phyloP scores from a whole-genome alignment of 2,797 vertebrate genomes.

The Alcedo quadribrachys region DNA sequence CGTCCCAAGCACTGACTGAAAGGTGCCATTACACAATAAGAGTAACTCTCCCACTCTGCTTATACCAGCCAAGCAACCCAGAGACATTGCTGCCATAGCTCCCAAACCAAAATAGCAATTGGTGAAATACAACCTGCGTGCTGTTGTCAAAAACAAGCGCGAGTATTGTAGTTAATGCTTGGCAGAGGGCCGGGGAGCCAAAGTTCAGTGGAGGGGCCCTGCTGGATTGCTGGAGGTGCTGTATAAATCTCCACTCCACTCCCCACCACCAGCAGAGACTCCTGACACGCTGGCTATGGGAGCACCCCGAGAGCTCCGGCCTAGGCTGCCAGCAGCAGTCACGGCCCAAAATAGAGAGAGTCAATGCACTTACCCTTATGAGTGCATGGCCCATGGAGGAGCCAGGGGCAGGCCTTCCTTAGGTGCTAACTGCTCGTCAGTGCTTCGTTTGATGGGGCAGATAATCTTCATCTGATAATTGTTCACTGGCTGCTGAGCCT shows the following conservation, averaged over 20 bases:
- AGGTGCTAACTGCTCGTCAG: neutral
- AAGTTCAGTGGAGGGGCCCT: conserved; percentile 51
- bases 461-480: neutral
- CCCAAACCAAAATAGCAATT: conserved; percentile 75
- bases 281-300: neutral
- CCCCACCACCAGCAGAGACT: neutral
- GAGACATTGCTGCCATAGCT: conserved; percentile 75
- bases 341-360: neutral
- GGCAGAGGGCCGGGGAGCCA: conserved; percentile 61
- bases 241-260: conserved; percentile 4
- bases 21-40: conserved; percentile 69
- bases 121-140: conserved; percentile 75
- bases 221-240: conserved; percentile 33
- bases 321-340: neutral
- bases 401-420: accelerated
- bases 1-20: conserved; percentile 61
- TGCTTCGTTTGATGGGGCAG: neutral
- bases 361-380: neutral
- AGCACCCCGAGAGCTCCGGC: neutral
- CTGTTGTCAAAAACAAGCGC: conserved; percentile 80
- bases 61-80: conserved; percentile 45
- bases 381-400: accelerated
- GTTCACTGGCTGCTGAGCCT: neutral
- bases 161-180: conserved; percentile 80
- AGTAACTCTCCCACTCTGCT: conserved; percentile 38